A percentile compares a stretch with the other conserved stretches of the same genome.
These are phyloP conservation scores for Acanthiza pusilla DNA, from an alignment of 2,797 vertebrate species.

Conservation along the genomic window DNA sequence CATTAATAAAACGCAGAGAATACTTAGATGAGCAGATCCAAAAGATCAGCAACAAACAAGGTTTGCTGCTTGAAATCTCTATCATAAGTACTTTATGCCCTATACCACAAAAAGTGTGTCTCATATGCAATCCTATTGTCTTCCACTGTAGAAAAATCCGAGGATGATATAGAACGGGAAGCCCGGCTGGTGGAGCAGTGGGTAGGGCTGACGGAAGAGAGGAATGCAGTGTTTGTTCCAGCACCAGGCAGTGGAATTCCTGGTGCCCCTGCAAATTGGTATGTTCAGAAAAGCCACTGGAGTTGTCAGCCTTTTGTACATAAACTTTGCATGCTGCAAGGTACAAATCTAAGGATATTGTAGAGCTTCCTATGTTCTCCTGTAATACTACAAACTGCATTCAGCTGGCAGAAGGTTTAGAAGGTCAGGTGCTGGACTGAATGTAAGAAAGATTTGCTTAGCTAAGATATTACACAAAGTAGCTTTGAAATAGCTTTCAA, in stretches of 20 bases:
- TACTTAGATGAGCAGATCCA: slow-evolving; percentile 98
- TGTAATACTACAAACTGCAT: neutral
- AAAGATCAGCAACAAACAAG: slow-evolving; percentile 94
- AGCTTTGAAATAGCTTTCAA: neutral
- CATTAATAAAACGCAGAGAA: slow-evolving; percentile 91
- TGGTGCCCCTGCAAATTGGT: slow-evolving; percentile 94
- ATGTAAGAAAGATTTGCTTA: neutral
- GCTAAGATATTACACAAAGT: neutral
- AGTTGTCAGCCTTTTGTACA: neutral
- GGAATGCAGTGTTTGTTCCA: slow-evolving; percentile 94
- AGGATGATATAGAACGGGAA: slow-evolving; percentile 92
- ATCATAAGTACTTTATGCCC: neutral
- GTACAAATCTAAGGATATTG: neutral
- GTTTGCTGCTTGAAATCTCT: slow-evolving; percentile 59
- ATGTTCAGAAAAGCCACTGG: neutral
- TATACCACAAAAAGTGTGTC: neutral
- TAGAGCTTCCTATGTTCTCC: neutral
- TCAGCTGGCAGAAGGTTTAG: neutral
- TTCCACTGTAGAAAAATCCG: slow-evolving; percentile 83
- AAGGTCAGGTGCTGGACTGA: neutral
- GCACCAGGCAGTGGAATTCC: slow-evolving; percentile 92
- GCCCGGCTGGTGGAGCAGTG: slow-evolving; percentile 95
- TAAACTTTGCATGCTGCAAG: neutral
- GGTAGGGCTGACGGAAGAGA: slow-evolving; percentile 95
- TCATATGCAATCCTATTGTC: neutral